Base-by-base conservation (phyloP, 2,113 vertebrate genomes). In the Takifugu bimaculatus region DNA sequence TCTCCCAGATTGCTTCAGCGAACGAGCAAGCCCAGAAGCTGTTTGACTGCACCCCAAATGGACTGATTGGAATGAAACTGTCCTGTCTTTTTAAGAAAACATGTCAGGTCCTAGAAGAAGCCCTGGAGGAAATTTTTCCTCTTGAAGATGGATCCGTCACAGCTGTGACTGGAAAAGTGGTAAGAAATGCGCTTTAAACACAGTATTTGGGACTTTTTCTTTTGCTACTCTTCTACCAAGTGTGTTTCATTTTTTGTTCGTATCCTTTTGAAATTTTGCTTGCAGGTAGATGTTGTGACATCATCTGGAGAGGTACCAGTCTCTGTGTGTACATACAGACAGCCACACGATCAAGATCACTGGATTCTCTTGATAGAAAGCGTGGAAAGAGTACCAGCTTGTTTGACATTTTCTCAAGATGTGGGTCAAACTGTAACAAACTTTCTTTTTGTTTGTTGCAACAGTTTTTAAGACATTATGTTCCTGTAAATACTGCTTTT, bases 1-100 rank as follows among this genome's bases (percentile, higher is more conserved):
- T 43, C 28, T 67, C 54, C 57, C 76, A 98, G 96, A 92, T 99
- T 80, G 71, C 94, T 15, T 91, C 95, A 62, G 93, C 90, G 62
- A 98, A 96, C 50, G 90, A 95, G 58, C 87, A 85, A 79, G 96
- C 95, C 4, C 93, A 91, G 83, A 91, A 85, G 52, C 82, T 97
- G 51, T 90, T 98, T 82, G 92, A 93, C 26, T 93, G 88, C 57
- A 89, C 86, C 12, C 75, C 85, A 50, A 65, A 84, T 13, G 91
- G 94, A 7, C 72, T 98, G 64, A 90, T 94, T 56, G 94, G 94
- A 28, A 90, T 87, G 82, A 92, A 89, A 55, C 83, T 98, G 48
- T 87, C 88, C 0, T 63, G 44, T 27, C 53, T 97, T 5, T 86
- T 99, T 58, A 92, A 89, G 75, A 92, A 91, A 82, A 89, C 90